phyloP scores from a whole-genome alignment of 2,888 invertebrate species.

The Oligia strigilis region DNA sequence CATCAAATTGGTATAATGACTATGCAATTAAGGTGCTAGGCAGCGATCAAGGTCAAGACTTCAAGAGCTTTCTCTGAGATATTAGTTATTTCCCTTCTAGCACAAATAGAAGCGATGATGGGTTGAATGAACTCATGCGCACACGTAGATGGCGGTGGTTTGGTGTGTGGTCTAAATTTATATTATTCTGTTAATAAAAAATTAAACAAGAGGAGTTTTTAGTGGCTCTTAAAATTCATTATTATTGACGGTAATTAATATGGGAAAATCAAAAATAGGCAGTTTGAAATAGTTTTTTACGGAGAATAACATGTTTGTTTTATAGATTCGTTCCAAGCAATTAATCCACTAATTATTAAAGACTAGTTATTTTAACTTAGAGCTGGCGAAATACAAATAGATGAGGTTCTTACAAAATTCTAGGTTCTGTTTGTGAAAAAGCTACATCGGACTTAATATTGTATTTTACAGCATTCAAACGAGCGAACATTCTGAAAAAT shows the following conservation, averaged over 20 bases:
- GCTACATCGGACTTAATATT: not conserved
- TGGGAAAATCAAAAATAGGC: not conserved
- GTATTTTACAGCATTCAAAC: not conserved
- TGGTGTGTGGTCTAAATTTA: conserved; percentile 53
- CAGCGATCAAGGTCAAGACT: conserved; percentile 54
- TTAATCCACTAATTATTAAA: not conserved
- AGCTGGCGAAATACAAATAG: not conserved
- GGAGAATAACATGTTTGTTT: not conserved
- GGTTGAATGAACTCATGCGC: conserved; percentile 63
- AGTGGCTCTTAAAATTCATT: not conserved
- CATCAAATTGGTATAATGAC: conserved; percentile 51
- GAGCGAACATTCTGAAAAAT: not conserved
- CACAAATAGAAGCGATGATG: conserved; percentile 53
- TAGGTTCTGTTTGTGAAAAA: not conserved
- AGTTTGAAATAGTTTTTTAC: not conserved
- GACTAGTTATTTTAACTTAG: not conserved
- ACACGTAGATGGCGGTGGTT: conserved; percentile 36
- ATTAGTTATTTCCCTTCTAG: conserved; percentile 60
- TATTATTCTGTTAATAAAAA: conserved; percentile 20
- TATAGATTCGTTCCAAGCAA: conserved; percentile 31
- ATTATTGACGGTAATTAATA: not conserved
- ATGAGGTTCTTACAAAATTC: not conserved
- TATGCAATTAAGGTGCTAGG: conserved; percentile 37
- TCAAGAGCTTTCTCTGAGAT: conserved; percentile 46
- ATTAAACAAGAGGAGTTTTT: not conserved